These are phyloP conservation scores for Apteryx owenii DNA, from an alignment of 2,113 vertebrate genomes.

Conservation along the genomic window DNA sequence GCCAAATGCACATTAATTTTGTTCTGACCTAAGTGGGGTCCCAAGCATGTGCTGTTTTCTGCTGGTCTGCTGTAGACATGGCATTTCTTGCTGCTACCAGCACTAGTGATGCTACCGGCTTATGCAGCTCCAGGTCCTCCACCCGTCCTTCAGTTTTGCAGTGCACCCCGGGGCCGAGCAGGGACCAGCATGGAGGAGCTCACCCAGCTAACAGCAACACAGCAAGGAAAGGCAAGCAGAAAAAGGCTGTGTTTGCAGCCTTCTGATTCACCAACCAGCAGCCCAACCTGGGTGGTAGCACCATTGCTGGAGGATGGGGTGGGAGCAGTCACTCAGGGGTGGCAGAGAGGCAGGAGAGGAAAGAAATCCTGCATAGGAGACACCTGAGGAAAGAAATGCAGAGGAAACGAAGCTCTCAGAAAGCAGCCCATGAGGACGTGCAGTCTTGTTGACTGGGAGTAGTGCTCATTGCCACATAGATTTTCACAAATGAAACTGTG, in stretches of 20 bases:
- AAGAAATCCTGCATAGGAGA: neutral
- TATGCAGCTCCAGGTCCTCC: neutral
- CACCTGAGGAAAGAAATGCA: neutral
- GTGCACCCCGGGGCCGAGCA: neutral
- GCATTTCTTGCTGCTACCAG: neutral
- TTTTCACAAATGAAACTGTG: neutral
- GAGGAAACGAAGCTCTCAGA: neutral
- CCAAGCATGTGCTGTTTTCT: neutral
- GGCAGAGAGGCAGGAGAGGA: neutral
- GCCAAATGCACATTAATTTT: neutral
- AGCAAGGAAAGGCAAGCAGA: neutral
- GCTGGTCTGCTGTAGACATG: neutral
- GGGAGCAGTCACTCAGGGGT: neutral
- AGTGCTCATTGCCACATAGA: rapidly evolving
- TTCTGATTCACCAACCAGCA: neutral
- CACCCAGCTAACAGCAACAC: rapidly evolving
- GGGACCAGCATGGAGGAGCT: neutral
- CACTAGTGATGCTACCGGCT: neutral
- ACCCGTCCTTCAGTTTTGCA: neutral
- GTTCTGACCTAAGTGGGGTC: neutral
- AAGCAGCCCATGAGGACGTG: neutral
- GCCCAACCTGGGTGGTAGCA: neutral
- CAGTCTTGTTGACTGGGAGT: neutral
- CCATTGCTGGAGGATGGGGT: neutral
- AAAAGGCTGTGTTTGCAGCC: neutral